These are phyloP conservation scores for Ciconia boyciana DNA, from an alignment of 2,113 vertebrate genomes.

Conservation along the genomic window DNA sequence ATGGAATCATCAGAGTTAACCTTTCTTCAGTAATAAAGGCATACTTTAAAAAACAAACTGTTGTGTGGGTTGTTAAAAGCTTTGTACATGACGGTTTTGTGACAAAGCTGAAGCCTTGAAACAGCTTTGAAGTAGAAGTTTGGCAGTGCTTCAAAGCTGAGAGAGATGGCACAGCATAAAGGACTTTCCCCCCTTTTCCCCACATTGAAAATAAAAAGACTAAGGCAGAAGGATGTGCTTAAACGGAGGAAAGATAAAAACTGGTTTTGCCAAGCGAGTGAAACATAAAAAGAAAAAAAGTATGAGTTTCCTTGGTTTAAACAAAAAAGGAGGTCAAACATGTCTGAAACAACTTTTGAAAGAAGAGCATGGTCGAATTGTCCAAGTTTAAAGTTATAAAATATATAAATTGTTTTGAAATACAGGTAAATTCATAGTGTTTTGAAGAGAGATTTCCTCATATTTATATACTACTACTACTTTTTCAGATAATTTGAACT, in stretches of 20 bases:
- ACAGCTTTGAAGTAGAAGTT: constrained; percentile 18
- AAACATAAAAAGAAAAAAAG: background rate
- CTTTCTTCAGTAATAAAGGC: background rate
- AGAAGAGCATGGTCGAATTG: background rate
- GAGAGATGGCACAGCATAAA: background rate
- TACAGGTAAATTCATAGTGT: background rate
- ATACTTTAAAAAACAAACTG: background rate
- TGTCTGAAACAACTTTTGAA: background rate
- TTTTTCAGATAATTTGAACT: background rate
- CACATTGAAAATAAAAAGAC: background rate
- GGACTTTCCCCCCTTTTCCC: background rate
- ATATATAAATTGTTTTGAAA: background rate
- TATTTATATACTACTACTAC: background rate
- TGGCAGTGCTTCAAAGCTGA: constrained; percentile 47
- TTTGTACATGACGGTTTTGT: background rate
- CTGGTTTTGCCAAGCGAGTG: background rate
- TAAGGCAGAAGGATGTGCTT: background rate
- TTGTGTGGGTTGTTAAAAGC: background rate
- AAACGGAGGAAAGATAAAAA: constrained; percentile 4
- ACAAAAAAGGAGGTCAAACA: background rate
- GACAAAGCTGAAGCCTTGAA: constrained; percentile 28
- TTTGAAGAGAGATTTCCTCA: background rate
- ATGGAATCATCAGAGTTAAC: background rate
- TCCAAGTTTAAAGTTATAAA: background rate
- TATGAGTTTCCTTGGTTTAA: background rate